Percentiles rank a stretch among this genome's conserved stretches.
phyloP scores from a whole-genome alignment of 2,113 vertebrate species.

The Mobula birostris region DNA sequence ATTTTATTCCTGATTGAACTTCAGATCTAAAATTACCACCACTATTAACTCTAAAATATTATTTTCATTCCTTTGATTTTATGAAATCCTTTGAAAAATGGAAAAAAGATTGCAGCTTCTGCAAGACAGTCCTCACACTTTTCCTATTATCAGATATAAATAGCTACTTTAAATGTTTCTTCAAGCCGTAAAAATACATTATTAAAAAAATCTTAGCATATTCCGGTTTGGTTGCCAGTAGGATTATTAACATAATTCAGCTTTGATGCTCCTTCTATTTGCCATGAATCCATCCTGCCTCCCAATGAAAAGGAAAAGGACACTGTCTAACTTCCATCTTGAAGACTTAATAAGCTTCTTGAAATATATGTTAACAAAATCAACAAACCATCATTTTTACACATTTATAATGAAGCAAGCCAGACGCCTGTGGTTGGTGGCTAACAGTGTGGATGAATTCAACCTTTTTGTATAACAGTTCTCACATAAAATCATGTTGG shows the following conservation, averaged over 20 bases:
- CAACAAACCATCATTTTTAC: neutral
- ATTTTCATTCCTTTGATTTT: neutral
- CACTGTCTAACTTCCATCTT: neutral
- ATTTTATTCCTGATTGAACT: conserved; percentile 6
- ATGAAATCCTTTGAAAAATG: neutral
- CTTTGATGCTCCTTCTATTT: conserved; percentile 1
- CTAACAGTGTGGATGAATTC: neutral
- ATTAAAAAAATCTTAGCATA: neutral
- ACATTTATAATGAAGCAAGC: neutral
- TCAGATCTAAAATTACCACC: neutral
- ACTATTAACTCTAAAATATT: neutral
- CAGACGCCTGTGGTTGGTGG: neutral
- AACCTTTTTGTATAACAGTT: neutral
- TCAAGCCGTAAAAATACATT: neutral
- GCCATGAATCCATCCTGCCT: neutral
- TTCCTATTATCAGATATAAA: neutral
- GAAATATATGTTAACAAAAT: neutral
- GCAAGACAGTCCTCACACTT: neutral
- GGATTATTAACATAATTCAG: conserved; percentile 25
- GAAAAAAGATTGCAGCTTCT: neutral
- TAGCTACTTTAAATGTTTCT: conserved; percentile 17
- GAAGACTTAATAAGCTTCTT: neutral
- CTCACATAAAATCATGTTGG: neutral
- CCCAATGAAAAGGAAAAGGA: neutral
- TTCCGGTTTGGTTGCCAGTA: neutral